phyloP scores from a whole-genome alignment of 2,797 vertebrate genomes.

The Leptodactylus fallax region DNA sequence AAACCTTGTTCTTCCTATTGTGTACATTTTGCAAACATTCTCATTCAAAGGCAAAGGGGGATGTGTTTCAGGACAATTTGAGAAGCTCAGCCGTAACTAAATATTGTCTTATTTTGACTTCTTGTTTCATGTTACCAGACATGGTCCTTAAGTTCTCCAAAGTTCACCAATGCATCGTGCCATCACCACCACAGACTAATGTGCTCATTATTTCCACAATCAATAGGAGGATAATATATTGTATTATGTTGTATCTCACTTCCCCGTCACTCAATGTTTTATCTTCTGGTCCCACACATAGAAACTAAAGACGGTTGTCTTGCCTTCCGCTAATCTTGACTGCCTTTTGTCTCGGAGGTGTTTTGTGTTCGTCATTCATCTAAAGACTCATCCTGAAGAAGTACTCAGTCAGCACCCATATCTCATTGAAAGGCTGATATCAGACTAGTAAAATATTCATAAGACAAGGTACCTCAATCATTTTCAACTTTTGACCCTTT shows the following conservation, averaged over 20 bases:
- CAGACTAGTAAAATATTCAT: slow-evolving; percentile 90
- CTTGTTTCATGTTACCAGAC: slow-evolving; percentile 94
- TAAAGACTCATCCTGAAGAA: slow-evolving; percentile 91
- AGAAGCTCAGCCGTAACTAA: slow-evolving; percentile 90
- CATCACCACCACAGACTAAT: slow-evolving; percentile 79
- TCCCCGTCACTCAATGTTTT: slow-evolving; percentile 91
- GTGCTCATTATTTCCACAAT: slow-evolving; percentile 82
- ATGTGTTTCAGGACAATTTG: slow-evolving; percentile 87
- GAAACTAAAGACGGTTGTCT: slow-evolving; percentile 92
- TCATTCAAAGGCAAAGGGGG: slow-evolving; percentile 82
- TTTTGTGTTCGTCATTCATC: slow-evolving; percentile 96
- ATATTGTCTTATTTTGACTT: slow-evolving; percentile 95
- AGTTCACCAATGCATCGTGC: slow-evolving; percentile 78
- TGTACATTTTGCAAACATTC: slow-evolving; percentile 87
- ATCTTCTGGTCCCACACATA: slow-evolving; percentile 86
- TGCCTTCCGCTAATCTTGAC: slow-evolving; percentile 90
- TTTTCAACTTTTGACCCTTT: slow-evolving; percentile 88
- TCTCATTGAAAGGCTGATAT: slow-evolving; percentile 88
- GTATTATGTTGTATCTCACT: slow-evolving; percentile 88
- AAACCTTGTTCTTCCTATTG: slow-evolving; percentile 91
- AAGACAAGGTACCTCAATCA: slow-evolving; percentile 83
- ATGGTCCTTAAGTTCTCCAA: slow-evolving; percentile 82
- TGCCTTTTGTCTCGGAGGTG: slow-evolving; percentile 86
- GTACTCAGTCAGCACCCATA: slow-evolving; percentile 87
- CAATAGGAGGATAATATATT: slow-evolving; percentile 93